A percentile compares a stretch with the other conserved stretches of the same genome.
These are phyloP conservation scores for Smithornis capensis DNA, from an alignment of 2,113 vertebrate species.

Conservation along the genomic window DNA sequence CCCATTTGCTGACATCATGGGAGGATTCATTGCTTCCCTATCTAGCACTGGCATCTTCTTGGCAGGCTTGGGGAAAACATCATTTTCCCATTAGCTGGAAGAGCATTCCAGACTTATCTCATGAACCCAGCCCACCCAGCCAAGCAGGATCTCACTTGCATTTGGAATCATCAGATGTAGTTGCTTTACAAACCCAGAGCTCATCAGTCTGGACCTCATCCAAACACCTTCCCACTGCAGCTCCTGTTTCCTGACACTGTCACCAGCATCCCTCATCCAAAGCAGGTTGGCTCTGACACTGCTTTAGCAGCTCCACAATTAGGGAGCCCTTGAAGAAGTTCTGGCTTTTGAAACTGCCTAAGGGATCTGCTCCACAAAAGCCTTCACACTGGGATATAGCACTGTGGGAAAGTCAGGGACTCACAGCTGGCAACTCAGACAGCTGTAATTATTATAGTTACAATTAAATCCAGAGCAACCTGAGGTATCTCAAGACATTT, in stretches of 20 bases:
- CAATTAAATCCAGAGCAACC: background rate
- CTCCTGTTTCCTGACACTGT: background rate
- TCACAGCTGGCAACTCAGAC: background rate
- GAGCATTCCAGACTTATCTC: background rate
- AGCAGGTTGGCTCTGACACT: background rate
- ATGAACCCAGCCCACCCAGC: background rate
- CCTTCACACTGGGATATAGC: background rate
- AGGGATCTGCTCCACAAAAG: background rate
- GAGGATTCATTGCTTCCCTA: background rate
- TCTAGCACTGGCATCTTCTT: background rate
- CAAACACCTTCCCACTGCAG: background rate
- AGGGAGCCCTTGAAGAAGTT: background rate
- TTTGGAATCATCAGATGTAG: background rate
- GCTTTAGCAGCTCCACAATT: background rate
- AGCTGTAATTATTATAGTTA: background rate
- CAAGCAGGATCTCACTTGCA: background rate
- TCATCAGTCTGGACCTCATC: background rate
- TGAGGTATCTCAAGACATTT: background rate
- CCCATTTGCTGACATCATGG: background rate
- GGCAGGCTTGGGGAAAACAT: background rate
- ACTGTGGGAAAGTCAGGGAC: background rate
- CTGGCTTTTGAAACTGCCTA: background rate
- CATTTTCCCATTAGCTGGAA: background rate
- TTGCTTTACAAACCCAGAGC: background rate
- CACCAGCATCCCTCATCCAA: background rate